A percentile compares a stretch with the other conserved stretches of the same genome.
These are phyloP conservation scores for Gymnosoma rotundatum DNA, from an alignment of 2,888 invertebrate species.

Conservation along the genomic window DNA sequence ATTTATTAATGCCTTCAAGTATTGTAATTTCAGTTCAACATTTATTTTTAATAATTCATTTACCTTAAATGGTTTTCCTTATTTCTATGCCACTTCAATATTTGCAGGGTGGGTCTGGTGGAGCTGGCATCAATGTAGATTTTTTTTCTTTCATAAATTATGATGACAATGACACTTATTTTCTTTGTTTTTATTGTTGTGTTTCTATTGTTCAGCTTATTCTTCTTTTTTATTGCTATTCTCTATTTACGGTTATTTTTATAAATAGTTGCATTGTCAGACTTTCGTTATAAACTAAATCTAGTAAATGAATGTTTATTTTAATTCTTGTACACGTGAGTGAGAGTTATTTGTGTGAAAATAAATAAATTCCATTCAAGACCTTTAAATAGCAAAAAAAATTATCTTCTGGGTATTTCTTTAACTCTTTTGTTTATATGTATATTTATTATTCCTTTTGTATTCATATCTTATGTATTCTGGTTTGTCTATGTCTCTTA, in stretches of 20 bases:
- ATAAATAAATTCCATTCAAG: constrained; percentile 26
- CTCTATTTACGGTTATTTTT: not conserved
- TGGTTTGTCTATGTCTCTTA: not conserved
- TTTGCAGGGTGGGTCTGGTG: not conserved
- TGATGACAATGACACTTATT: constrained; percentile 49
- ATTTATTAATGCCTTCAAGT: not conserved
- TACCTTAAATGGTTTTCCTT: constrained; percentile 30
- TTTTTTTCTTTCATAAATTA: constrained; percentile 22
- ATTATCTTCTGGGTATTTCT: constrained; percentile 29
- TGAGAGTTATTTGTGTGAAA: not conserved
- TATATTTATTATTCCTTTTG: not conserved
- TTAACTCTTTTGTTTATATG: constrained; percentile 25
- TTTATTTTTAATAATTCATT: constrained; percentile 58
- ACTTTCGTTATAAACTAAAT: not conserved
- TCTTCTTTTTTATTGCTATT: not conserved
- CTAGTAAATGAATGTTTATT: constrained; percentile 4
- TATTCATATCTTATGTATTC: not conserved
- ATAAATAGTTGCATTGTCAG: not conserved
- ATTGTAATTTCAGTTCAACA: constrained; percentile 31
- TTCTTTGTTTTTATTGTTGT: constrained; percentile 4
- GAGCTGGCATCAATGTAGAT: no score
- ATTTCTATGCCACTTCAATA: constrained; percentile 18
- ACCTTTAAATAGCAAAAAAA: constrained; percentile 28
- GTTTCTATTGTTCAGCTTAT: not conserved
- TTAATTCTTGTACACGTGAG: not conserved